These are phyloP conservation scores for Arvicola amphibius DNA, from an alignment of 2,797 vertebrate genomes.

Conservation along the genomic window DNA sequence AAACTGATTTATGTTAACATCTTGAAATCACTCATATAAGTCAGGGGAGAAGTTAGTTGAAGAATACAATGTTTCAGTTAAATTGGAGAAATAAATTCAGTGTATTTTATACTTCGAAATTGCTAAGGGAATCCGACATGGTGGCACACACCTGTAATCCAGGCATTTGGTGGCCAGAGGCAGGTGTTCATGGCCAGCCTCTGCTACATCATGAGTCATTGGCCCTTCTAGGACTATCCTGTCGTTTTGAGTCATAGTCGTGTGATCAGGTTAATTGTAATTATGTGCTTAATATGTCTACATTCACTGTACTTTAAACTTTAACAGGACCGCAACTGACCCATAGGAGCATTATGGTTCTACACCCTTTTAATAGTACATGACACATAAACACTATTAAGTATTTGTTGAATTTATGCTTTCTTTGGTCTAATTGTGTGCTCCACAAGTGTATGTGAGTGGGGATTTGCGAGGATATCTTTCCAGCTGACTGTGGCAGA, in stretches of 20 bases:
- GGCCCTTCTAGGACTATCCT: background rate
- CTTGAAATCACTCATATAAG: slow-evolving; percentile 10
- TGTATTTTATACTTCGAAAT: background rate
- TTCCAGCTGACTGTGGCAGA: background rate
- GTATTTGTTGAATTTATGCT: background rate
- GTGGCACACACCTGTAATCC: background rate
- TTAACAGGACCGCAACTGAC: background rate
- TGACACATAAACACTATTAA: background rate
- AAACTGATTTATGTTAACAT: slow-evolving; percentile 32
- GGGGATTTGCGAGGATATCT: background rate
- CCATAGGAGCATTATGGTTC: background rate
- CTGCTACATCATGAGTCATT: background rate
- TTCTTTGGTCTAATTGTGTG: background rate
- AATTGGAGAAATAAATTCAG: background rate
- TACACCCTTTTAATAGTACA: background rate
- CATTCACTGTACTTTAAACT: background rate
- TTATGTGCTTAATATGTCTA: background rate
- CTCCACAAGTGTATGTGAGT: background rate
- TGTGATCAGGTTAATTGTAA: slow-evolving; percentile 17
- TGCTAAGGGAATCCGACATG: background rate
- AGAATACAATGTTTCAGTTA: slow-evolving; percentile 6
- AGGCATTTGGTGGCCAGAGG: background rate
- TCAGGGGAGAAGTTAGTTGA: background rate
- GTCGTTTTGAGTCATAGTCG: background rate
- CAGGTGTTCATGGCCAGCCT: background rate